Conservation (phyloP, 1,140 invertebrate species). For the Pseudobourletiella spinata region DNA sequence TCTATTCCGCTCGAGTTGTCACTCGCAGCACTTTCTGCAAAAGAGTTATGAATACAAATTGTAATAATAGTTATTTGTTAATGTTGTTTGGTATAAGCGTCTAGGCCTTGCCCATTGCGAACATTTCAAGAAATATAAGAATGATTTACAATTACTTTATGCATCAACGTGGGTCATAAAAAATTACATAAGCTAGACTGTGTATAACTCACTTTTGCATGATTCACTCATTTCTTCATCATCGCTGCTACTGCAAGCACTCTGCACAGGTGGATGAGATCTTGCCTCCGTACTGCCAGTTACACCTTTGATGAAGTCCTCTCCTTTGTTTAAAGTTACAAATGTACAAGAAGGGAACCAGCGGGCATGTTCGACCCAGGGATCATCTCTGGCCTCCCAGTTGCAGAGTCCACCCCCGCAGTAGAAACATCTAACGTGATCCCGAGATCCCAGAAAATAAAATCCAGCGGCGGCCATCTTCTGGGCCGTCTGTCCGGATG, state of each 20-base stretch:
- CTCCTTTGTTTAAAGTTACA: constrained; percentile 41
- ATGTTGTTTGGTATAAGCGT: no score
- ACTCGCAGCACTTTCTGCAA: no score
- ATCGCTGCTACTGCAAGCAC: neutral
- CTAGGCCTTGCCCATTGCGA: no score
- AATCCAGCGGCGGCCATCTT: constrained; percentile 35
- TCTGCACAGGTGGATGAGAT: no score
- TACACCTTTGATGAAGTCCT: neutral
- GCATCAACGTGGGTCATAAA: no score
- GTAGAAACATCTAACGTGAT: constrained; percentile 81
- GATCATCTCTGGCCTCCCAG: constrained; percentile 79
- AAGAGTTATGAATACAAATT: no score
- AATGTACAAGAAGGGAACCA: constrained; percentile 81
- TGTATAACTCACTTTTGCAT: no score
- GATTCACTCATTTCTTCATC: neutral
- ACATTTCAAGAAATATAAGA: no score
- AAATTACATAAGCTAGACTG: no score
- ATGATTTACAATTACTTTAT: no score
- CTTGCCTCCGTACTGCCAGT: neutral
- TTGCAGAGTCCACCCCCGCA: constrained; percentile 76
- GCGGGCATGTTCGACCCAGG: constrained; percentile 80
- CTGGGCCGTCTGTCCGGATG: constrained; percentile 20
- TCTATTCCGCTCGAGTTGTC: no score
- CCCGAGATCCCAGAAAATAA: constrained; percentile 39
- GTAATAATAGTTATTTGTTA: no score